A percentile compares a stretch with the other conserved stretches of the same genome.
These are phyloP conservation scores for Triplophysa siluroides DNA, from an alignment of 2,113 vertebrate genomes.

Conservation along the genomic window DNA sequence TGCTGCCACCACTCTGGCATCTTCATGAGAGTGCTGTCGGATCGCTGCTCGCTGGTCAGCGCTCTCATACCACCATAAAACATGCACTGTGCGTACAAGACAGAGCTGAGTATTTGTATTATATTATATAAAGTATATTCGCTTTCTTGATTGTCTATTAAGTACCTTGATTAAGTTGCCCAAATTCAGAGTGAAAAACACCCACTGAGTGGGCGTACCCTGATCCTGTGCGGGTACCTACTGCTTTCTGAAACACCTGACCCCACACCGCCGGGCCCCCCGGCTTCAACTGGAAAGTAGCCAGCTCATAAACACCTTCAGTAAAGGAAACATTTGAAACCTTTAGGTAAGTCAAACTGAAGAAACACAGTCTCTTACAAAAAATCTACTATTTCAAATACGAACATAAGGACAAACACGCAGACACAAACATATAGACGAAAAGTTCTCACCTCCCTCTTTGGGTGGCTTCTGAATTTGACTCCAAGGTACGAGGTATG, in stretches of 20 bases:
- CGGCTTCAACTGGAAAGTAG: constrained; percentile 86
- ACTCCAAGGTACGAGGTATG: constrained; percentile 90
- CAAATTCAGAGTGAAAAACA: constrained; percentile 87
- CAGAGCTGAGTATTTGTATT: not conserved
- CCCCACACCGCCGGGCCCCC: constrained; percentile 89
- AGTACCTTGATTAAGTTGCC: constrained; percentile 84
- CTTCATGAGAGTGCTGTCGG: constrained; percentile 81
- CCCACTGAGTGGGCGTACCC: constrained; percentile 84
- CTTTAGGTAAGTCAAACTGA: too few relatives aligned
- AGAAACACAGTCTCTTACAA: too few relatives aligned
- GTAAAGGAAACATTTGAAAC: constrained; percentile 39
- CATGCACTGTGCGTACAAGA: constrained; percentile 74
- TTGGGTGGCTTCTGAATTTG: constrained; percentile 78
- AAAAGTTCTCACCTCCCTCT: constrained; percentile 73
- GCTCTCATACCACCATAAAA: constrained; percentile 86
- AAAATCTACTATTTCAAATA: too few relatives aligned
- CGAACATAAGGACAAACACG: too few relatives aligned
- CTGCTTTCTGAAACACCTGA: constrained; percentile 73
- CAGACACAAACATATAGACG: too few relatives aligned
- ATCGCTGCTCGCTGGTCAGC: constrained; percentile 79
- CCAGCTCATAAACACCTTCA: constrained; percentile 87
- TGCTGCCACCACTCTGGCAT: constrained; percentile 86
- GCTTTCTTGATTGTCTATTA: not conserved
- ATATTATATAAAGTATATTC: not conserved
- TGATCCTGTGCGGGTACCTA: constrained; percentile 75